A percentile compares a stretch with the other conserved stretches of the same genome.
Conservation (phyloP, 2,797 vertebrate genomes). For the Cottoperca gobio region DNA sequence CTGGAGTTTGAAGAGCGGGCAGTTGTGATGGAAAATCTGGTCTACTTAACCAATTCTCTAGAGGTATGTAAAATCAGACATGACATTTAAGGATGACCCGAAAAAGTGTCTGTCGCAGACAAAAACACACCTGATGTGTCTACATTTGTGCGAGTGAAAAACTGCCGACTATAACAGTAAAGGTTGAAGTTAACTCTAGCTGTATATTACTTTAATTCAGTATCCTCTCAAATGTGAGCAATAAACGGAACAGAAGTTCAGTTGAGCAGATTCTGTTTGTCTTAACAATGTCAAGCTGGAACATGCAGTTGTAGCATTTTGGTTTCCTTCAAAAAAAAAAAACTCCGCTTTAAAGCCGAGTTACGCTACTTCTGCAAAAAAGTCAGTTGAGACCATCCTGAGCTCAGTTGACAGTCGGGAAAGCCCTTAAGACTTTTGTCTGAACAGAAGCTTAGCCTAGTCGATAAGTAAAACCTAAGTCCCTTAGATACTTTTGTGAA, state of each 20-base stretch:
- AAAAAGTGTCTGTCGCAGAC: not conserved
- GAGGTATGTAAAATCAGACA: conserved; percentile 83
- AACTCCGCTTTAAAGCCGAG: conserved; percentile 1
- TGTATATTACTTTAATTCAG: not conserved
- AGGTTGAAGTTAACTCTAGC: not conserved
- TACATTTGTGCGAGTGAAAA: not conserved
- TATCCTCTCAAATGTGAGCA: not conserved
- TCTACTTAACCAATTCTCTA: conserved; percentile 95
- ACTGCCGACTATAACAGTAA: not conserved
- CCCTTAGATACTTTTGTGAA: conserved; percentile 17
- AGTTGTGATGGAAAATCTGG: conserved; percentile 94
- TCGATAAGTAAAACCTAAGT: conserved; percentile 32
- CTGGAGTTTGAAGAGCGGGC: conserved; percentile 96
- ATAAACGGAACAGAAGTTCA: not conserved
- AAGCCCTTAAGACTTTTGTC: conserved; percentile 62
- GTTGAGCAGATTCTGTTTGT: conserved; percentile 4
- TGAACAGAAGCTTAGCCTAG: conserved; percentile 37
- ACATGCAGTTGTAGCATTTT: conserved; percentile 1
- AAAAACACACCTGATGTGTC: not conserved
- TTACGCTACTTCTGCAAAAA: conserved; percentile 38
- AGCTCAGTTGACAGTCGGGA: conserved; percentile 55
- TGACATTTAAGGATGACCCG: not conserved
- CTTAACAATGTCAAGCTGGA: conserved; percentile 8
- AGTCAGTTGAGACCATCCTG: conserved; percentile 37
- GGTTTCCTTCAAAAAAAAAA: conserved; percentile 23